Evolutionary conservation across 2,113 vertebrate genomes (phyloP).

Genomic region (Eretmochelys imbricata): DNA sequence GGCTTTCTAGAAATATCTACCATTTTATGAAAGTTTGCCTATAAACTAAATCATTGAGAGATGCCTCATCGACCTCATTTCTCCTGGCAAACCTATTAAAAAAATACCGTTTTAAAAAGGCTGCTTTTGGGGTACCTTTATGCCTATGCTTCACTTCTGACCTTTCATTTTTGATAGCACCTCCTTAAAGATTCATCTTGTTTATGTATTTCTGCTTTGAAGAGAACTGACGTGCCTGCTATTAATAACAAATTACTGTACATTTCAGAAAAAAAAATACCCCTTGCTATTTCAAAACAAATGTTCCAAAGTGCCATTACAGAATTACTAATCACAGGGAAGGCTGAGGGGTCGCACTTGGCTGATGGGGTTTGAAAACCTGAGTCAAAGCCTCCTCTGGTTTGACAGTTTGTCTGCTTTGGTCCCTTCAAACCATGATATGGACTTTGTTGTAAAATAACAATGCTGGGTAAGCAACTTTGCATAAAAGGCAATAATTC

Average conservation of each 20-base stretch:
- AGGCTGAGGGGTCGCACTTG: neutral
- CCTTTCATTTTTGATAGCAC: neutral
- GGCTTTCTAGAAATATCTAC: conserved; percentile 24
- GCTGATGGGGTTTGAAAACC: neutral
- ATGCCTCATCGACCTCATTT: neutral
- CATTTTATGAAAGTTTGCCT: neutral
- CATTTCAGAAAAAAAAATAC: neutral
- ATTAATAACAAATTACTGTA: neutral
- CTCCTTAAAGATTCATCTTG: neutral
- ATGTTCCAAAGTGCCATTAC: neutral
- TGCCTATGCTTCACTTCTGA: neutral
- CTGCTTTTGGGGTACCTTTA: neutral
- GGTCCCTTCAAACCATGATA: neutral
- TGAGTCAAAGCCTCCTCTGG: neutral
- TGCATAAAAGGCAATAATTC: neutral
- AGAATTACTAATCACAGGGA: neutral
- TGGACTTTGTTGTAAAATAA: neutral
- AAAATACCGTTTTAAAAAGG: neutral
- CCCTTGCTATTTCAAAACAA: accelerated
- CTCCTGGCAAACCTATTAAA: neutral
- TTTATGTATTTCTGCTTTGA: neutral
- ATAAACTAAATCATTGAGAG: neutral
- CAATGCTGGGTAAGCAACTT: neutral
- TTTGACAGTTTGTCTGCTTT: neutral
- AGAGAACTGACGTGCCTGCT: neutral